Evolutionary conservation across 2,888 invertebrate genomes (phyloP).

Genomic region (Melieria crassipennis): DNA sequence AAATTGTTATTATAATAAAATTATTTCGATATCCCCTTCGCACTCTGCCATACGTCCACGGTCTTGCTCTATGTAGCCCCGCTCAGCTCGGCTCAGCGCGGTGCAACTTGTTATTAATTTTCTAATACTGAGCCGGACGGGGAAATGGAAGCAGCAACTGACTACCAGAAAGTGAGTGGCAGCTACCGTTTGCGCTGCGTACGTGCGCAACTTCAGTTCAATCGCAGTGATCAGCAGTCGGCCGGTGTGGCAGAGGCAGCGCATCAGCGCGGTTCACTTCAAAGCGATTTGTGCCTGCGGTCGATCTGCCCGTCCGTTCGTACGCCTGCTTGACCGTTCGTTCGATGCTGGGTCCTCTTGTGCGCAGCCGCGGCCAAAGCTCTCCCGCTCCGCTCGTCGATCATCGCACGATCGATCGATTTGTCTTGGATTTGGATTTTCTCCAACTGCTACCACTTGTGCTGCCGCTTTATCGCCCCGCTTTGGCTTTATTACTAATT

Average conservation of each 20-base stretch:
- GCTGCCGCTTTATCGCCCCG: conserved; percentile 12
- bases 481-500: conserved; percentile 44
- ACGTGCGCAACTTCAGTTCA: too few species aligned
- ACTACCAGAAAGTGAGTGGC: conserved; percentile 9
- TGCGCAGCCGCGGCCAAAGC: neutral
- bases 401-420: conserved; percentile 23
- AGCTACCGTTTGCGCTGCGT: neutral
- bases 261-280: conserved; percentile 27
- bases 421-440: conserved; percentile 12
- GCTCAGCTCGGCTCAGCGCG: neutral
- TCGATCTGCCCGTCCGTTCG: conserved; percentile 6
- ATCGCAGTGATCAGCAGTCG: too few species aligned
- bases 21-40: conserved; percentile 49
- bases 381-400: too few species aligned
- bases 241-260: neutral
- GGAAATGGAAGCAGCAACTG: too few species aligned
- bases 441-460: neutral
- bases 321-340: conserved; percentile 9
- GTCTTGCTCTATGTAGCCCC: too few species aligned
- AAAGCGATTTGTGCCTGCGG: conserved; percentile 15
- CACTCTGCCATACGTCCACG: too few species aligned
- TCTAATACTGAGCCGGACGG: neutral
- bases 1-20: conserved; percentile 38
- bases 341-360: neutral
- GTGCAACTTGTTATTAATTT: conserved; percentile 22